Percentiles rank a stretch among this genome's conserved stretches.
These are phyloP conservation scores for Peromyscus leucopus DNA, from an alignment of 2,113 vertebrate species.

Conservation along the genomic window DNA sequence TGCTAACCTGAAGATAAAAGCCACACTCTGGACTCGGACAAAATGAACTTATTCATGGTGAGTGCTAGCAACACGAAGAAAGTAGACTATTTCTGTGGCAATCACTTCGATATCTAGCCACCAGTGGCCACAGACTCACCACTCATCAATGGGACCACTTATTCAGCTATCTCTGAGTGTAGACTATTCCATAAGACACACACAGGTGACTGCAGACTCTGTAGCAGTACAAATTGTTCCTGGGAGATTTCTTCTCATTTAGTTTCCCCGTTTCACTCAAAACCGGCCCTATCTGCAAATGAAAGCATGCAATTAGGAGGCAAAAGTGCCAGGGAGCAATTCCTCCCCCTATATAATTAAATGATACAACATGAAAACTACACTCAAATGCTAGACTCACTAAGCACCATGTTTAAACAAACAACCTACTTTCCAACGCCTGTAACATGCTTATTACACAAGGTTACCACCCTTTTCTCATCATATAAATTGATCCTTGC, in stretches of 20 bases:
- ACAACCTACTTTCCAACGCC: conserved; percentile 35
- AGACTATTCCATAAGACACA: conserved; percentile 46
- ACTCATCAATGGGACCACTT: conserved; percentile 39
- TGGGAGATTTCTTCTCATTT: conserved; percentile 64
- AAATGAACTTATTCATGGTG: not conserved
- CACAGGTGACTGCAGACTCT: conserved; percentile 46
- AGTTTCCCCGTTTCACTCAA: conserved; percentile 41
- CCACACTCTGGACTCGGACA: not conserved
- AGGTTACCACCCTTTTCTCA: not conserved
- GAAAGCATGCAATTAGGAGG: conserved; percentile 62
- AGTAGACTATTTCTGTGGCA: not conserved
- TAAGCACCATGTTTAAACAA: conserved; percentile 67
- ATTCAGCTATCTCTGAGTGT: conserved; percentile 41
- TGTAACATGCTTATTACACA: conserved; percentile 52
- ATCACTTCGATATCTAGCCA: not conserved
- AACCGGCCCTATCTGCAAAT: conserved; percentile 62
- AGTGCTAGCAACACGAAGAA: not conserved
- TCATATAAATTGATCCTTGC: conserved; percentile 13
- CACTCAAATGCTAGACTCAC: conserved; percentile 57
- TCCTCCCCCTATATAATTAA: not conserved
- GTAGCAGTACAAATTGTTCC: conserved; percentile 42
- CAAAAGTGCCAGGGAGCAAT: conserved; percentile 21
- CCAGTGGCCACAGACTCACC: conserved; percentile 61
- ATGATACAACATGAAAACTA: conserved; percentile 25
- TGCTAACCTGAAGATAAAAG: not conserved